Evolutionary conservation across 2,797 vertebrate genomes (phyloP).

Genomic region (Stomatorhinus walkeri): DNA sequence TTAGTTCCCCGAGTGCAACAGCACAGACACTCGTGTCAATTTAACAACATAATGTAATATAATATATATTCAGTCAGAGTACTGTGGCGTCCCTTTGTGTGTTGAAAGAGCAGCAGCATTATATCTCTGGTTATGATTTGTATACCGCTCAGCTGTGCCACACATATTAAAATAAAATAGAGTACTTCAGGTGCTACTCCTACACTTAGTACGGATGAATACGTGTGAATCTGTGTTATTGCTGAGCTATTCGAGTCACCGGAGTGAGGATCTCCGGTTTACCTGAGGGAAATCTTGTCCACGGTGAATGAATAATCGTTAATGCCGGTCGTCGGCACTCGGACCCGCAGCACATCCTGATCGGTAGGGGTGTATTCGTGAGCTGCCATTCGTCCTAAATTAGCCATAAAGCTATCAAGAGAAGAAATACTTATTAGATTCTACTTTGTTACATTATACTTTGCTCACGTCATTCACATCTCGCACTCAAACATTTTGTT

Average conservation of each 20-base stretch:
- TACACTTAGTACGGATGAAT: neutral
- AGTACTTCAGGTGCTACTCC: neutral
- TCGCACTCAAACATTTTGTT: neutral
- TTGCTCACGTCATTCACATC: neutral
- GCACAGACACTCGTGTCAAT: neutral
- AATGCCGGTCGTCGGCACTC: conserved; percentile 93
- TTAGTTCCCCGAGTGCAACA: neutral
- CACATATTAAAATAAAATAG: neutral
- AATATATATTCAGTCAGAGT: conserved; percentile 4
- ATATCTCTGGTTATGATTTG: neutral
- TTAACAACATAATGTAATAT: neutral
- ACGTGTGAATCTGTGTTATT: neutral
- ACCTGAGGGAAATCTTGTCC: conserved; percentile 93
- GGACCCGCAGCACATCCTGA: conserved; percentile 90
- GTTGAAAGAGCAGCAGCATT: neutral
- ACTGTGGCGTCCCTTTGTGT: conserved; percentile 1
- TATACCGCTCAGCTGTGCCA: neutral
- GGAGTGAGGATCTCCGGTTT: neutral
- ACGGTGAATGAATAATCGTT: conserved; percentile 92
- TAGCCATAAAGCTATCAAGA: conserved; percentile 74
- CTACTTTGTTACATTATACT: neutral
- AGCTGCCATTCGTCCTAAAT: conserved; percentile 81
- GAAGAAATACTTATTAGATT: neutral
- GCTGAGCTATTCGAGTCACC: neutral
- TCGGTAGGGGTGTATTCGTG: conserved; percentile 84